Conservation (phyloP, 2,797 vertebrate species). For the Brotula barbata region DNA sequence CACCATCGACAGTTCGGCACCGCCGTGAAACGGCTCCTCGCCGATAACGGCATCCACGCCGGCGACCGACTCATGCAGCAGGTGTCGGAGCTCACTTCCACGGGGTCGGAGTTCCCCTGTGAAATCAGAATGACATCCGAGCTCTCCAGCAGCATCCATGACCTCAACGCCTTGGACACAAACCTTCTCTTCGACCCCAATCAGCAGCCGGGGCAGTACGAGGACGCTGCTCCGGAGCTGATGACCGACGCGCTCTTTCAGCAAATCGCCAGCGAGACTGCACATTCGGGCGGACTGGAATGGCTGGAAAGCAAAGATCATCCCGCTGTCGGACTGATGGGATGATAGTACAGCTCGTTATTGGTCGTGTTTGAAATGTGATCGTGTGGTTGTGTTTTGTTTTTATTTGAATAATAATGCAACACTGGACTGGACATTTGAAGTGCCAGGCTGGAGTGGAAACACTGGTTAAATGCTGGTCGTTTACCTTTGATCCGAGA, state of each 20-base stretch:
- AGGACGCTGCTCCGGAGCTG: conserved; percentile 98
- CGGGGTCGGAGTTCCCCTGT: conserved; percentile 92
- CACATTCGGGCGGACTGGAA: conserved; percentile 96
- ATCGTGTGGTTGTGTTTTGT: no score
- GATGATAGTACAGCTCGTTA: no score
- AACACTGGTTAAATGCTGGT: no score
- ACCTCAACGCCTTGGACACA: conserved; percentile 97
- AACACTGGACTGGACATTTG: no score
- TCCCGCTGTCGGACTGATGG: no score
- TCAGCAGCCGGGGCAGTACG: conserved; percentile 97
- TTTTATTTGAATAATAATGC: no score
- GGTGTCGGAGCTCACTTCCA: conserved; percentile 90
- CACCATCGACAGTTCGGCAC: conserved; percentile 87
- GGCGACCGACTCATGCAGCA: conserved; percentile 94
- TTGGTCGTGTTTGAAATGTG: no score
- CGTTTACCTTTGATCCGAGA: no score
- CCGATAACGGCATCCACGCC: conserved; percentile 89
- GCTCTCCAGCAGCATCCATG: conserved; percentile 98
- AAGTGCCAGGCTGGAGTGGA: no score
- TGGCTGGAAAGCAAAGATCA: conserved; percentile 99
- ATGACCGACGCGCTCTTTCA: conserved; percentile 99
- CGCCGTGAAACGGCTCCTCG: conserved; percentile 94
- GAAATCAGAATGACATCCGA: conserved; percentile 97
- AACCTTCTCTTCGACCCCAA: conserved; percentile 98
- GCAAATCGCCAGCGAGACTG: conserved; percentile 99